These are phyloP conservation scores for Margarornis squamiger DNA, from an alignment of 2,797 vertebrate genomes.

Conservation along the genomic window DNA sequence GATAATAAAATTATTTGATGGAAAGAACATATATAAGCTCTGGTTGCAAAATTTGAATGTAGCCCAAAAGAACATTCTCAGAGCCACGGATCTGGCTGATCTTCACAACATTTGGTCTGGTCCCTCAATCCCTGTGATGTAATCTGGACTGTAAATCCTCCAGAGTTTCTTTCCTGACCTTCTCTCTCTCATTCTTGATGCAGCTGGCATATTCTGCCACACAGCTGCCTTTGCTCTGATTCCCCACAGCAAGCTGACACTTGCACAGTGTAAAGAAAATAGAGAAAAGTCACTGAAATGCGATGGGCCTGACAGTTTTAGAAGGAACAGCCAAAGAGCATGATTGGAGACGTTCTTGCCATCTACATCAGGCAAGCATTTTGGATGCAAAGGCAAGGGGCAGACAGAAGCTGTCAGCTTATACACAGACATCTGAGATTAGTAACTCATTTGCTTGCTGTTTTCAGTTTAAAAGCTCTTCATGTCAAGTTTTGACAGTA, in stretches of 20 bases:
- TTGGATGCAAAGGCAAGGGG: slow-evolving; percentile 39
- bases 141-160: slow-evolving; percentile 3
- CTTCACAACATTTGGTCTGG: neutral
- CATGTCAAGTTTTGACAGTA: slow-evolving; percentile 54
- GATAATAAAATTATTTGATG: neutral
- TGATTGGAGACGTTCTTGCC: neutral
- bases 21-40: neutral
- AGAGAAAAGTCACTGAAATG: slow-evolving; percentile 10
- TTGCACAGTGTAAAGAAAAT: neutral
- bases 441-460: slow-evolving; percentile 53
- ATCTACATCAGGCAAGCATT: slow-evolving; percentile 29
- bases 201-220: slow-evolving; percentile 7
- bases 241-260: slow-evolving; percentile 28
- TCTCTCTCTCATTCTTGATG: slow-evolving; percentile 22
- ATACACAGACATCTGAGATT: slow-evolving; percentile 33
- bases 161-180: slow-evolving; percentile 33
- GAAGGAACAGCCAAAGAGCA: slow-evolving; percentile 44
- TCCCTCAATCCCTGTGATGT: neutral
- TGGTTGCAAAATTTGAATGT: neutral
- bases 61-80: neutral
- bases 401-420: slow-evolving; percentile 54
- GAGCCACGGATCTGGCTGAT: neutral
- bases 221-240: slow-evolving; percentile 35
- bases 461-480: slow-evolving; percentile 35
- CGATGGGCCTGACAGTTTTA: slow-evolving; percentile 48